phyloP scores from a whole-genome alignment of 2,797 vertebrate genomes.

The Sphenodon punctatus region DNA sequence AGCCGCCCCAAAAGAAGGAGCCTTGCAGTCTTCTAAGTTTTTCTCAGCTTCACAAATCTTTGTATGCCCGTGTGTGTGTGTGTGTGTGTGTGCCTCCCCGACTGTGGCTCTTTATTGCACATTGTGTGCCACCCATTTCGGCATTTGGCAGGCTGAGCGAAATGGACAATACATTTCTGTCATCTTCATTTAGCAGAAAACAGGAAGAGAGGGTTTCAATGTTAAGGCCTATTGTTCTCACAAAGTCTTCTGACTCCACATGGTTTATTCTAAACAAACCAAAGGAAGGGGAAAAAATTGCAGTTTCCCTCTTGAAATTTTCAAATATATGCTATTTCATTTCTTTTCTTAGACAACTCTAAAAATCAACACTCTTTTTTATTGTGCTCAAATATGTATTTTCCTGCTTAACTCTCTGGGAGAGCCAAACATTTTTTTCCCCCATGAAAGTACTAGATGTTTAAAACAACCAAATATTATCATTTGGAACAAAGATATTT shows the following conservation, averaged over 20 bases:
- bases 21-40: background rate
- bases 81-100: rapidly evolving
- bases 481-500: conserved; percentile 39
- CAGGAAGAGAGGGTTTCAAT: background rate
- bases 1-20: background rate
- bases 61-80: no score
- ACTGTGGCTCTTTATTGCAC: rapidly evolving
- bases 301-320: background rate
- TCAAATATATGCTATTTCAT: background rate
- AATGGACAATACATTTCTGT: background rate
- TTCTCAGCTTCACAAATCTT: background rate
- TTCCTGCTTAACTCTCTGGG: conserved; percentile 16
- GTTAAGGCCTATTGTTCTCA: background rate
- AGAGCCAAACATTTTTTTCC: conserved; percentile 15
- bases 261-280: background rate
- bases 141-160: background rate
- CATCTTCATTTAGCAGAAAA: background rate
- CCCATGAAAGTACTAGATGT: conserved; percentile 33
- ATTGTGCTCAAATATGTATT: background rate
- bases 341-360: background rate
- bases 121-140: rapidly evolving
- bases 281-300: background rate
- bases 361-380: background rate
- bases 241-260: rapidly evolving
- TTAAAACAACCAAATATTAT: conserved; percentile 68